Conservation (phyloP, 1,140 invertebrate genomes). For the Formica exsecta region DNA sequence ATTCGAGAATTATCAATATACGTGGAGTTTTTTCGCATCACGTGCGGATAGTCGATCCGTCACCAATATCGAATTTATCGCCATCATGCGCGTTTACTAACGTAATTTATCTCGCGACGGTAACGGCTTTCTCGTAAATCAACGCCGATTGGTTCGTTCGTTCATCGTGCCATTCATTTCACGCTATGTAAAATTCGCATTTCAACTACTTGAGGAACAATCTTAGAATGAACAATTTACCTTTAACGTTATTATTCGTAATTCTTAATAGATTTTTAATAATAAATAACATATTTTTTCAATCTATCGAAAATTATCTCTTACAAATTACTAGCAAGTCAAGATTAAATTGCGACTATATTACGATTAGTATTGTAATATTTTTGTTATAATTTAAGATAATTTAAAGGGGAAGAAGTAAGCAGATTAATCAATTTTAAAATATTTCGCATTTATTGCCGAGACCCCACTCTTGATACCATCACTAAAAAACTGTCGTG, state of each 20-base stretch:
- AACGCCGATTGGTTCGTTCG: conserved; percentile 29
- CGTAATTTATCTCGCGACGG: conserved; percentile 52
- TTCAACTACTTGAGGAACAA: conserved; percentile 9
- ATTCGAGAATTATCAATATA: conserved; percentile 32
- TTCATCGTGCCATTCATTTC: conserved; percentile 41
- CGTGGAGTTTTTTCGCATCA: background rate
- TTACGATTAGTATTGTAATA: too few relatives aligned
- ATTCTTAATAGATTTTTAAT: conserved; percentile 3
- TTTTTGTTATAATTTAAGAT: background rate
- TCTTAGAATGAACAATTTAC: background rate
- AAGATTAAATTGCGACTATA: background rate
- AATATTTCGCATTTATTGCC: background rate
- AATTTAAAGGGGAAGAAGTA: background rate
- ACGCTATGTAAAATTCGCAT: conserved; percentile 6
- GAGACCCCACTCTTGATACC: background rate
- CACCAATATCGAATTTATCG: conserved; percentile 49
- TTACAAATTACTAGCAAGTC: background rate
- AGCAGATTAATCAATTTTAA: background rate
- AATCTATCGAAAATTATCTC: background rate
- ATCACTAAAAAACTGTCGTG: conserved; percentile 32
- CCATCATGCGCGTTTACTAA: conserved; percentile 45
- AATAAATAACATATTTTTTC: background rate
- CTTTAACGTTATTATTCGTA: background rate
- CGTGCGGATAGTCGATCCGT: conserved; percentile 50
- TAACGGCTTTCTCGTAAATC: conserved; percentile 50